Evolutionary conservation across 2,113 vertebrate genomes (phyloP).

Genomic region (Fregetta grallaria): DNA sequence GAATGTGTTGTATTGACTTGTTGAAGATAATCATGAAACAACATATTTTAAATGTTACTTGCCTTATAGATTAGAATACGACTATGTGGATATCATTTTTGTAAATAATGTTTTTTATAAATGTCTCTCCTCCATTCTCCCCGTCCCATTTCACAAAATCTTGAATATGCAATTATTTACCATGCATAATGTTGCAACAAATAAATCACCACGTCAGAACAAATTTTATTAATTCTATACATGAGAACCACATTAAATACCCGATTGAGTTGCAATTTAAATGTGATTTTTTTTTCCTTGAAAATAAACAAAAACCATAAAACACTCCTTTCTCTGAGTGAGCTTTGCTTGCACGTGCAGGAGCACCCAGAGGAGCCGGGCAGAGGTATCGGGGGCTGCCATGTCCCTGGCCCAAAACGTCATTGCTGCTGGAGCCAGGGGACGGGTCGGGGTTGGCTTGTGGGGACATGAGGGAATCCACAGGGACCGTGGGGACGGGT

Average conservation of each 20-base stretch:
- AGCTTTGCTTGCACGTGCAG: not conserved
- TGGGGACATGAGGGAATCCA: not conserved
- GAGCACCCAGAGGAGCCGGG: rapidly evolving
- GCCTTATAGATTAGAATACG: conserved; percentile 78
- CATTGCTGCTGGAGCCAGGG: not conserved
- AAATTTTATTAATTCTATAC: conserved; percentile 78
- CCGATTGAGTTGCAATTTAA: conserved; percentile 74
- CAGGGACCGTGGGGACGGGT: rapidly evolving
- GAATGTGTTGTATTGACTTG: conserved; percentile 69
- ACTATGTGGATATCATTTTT: conserved; percentile 71
- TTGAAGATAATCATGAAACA: conserved; percentile 67
- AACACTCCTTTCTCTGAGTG: not conserved
- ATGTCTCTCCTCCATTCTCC: conserved; percentile 62
- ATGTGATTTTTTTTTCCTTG: conserved; percentile 72
- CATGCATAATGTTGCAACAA: conserved; percentile 63
- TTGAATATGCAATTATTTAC: conserved; percentile 91
- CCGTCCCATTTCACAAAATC: conserved; percentile 74
- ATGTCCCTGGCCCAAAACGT: not conserved
- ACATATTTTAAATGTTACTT: conserved; percentile 76
- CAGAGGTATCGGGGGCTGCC: not conserved
- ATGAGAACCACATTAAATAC: conserved; percentile 78
- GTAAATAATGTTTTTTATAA: conserved; percentile 80
- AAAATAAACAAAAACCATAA: conserved; percentile 84
- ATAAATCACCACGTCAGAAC: conserved; percentile 76
- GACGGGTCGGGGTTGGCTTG: rapidly evolving